Evolutionary conservation across 92 coral and sea anemone genomes (phyloP).

Genomic region (Phenganax stokvisi): DNA sequence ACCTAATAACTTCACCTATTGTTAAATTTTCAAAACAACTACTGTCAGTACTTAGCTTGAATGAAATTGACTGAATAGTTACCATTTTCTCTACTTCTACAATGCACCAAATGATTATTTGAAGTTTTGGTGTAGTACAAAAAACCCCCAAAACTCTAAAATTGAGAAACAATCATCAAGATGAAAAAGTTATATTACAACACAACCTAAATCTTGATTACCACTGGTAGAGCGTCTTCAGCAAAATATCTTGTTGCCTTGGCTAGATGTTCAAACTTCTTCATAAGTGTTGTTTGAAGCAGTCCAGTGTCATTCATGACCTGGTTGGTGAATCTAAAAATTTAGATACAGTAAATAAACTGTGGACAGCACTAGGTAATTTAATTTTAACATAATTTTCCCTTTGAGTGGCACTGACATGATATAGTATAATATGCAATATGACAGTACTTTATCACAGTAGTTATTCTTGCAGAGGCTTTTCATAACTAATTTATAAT

Average conservation of each 20-base stretch:
- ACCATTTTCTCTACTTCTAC: conserved; percentile 54
- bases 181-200: conserved; percentile 38
- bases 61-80: background rate
- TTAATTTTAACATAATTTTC: too few relatives aligned
- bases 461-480: too few relatives aligned
- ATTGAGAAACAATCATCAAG: conserved; percentile 44
- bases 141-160: conserved; percentile 65
- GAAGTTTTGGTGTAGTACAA: conserved; percentile 72
- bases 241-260: conserved; percentile 54
- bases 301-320: conserved; percentile 57
- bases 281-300: conserved; percentile 58
- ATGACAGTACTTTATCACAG: too few relatives aligned
- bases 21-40: background rate
- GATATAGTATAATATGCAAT: background rate
- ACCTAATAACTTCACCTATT: background rate
- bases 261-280: conserved; percentile 62
- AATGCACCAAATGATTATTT: conserved; percentile 63
- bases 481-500: too few relatives aligned
- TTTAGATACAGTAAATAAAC: background rate
- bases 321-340: conserved; percentile 55
- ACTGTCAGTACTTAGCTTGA: background rate
- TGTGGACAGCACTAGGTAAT: background rate
- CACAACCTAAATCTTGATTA: conserved; percentile 1
- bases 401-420: background rate
- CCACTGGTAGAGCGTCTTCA: conserved; percentile 65